Conservation (phyloP, 1,140 invertebrate genomes). For the Brachionus angularis region DNA sequence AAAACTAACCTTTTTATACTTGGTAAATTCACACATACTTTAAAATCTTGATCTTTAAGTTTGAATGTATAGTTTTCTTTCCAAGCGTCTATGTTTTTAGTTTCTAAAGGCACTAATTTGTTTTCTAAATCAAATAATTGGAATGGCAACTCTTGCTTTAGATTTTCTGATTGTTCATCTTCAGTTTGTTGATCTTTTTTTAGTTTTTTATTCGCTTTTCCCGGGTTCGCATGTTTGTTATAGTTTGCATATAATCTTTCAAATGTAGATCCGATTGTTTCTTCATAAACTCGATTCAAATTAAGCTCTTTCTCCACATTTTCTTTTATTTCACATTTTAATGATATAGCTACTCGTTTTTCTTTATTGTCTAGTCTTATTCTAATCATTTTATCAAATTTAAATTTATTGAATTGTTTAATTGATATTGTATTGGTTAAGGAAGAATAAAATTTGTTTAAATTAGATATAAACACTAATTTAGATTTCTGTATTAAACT, state of each 20-base stretch:
- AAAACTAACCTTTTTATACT: slow-evolving; percentile 11
- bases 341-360: neutral
- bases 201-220: slow-evolving; percentile 15
- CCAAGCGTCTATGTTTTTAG: slow-evolving; percentile 42
- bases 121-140: slow-evolving; percentile 4
- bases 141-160: slow-evolving; percentile 5
- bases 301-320: slow-evolving; percentile 21
- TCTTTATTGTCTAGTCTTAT: slow-evolving; percentile 20
- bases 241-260: slow-evolving; percentile 7
- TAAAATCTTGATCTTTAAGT: slow-evolving; percentile 28
- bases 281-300: slow-evolving; percentile 29
- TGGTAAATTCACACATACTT: slow-evolving; percentile 29
- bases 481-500: no score
- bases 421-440: no score
- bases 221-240: neutral
- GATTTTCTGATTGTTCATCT: neutral
- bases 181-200: neutral
- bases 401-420: slow-evolving; percentile 11
- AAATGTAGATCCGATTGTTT: neutral
- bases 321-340: slow-evolving; percentile 33
- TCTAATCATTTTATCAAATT: slow-evolving; percentile 32
- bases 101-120: neutral
- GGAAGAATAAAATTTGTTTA: no score
- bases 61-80: slow-evolving; percentile 35
- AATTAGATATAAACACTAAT: no score